Base-by-base conservation (phyloP, 2,113 vertebrate species). In the Scophthalmus maximus region DNA sequence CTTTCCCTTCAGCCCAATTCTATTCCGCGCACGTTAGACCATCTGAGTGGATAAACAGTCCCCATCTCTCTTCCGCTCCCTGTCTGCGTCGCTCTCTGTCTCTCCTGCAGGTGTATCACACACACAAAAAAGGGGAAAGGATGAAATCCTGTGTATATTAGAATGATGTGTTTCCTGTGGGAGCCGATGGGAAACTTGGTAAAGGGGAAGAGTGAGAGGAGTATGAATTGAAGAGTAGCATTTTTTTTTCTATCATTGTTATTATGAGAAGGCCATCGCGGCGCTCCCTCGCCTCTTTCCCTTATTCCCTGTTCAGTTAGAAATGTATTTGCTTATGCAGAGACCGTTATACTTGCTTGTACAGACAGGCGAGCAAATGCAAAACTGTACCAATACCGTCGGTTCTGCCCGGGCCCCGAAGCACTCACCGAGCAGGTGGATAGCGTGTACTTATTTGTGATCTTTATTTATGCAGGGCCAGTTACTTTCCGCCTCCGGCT, bases 41-140 rank as follows among this genome's bases (percentile, higher is more conserved):
- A 83, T 88, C 81, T 72, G 70, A 90, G 75, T 77, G 68, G 84
- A 81, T 82, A 89, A 93, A 91, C 76, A 84, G 76, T 68, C 55
- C 51, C 53, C 17, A 51, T 80, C 29, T 30, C 80, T 70, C 73
- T 69, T 34, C 10, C 66, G 49, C 40, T 81, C 23, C 67, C 62
- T 27, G 9, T 14, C 23, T 52, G 14, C 26, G 36, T 29, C 15
- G 23, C 46, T 49, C 74, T 3, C 42, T 29, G 20, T 64, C 77
- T 77, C 74, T 74, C 42, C 42, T 46, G 55, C 63, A 66, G 68
- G 68, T 84, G 77, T 78, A 58, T 89, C 61, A 77, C 85, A 79
- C 78, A 68, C 17, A 42, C 1, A 42, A 6, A 81, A 71, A 68
- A 82, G 82, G 52, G 23, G 26, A 84, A 46, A 47, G 67, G 38